Evolutionary conservation across 2,797 vertebrate species (phyloP).

Genomic region (Anguilla marmorata): DNA sequence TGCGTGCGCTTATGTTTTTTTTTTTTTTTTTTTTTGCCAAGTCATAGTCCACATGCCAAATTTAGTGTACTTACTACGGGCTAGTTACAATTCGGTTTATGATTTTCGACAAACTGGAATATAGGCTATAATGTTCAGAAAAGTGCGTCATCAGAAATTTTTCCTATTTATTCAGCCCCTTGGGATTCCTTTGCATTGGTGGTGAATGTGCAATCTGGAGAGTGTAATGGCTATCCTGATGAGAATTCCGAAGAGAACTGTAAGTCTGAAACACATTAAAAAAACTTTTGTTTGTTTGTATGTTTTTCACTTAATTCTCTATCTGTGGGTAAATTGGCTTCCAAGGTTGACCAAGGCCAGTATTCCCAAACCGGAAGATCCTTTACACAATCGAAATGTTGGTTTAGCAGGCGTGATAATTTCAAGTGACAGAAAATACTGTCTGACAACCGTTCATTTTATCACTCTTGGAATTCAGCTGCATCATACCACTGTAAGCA

Average conservation of each 20-base stretch:
- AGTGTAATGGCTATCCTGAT: constrained; percentile 21
- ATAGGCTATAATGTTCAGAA: neutral
- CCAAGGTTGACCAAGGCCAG: neutral
- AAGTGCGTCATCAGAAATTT: neutral
- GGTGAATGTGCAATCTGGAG: constrained; percentile 6
- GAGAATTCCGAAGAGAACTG: constrained; percentile 25
- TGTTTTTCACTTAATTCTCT: neutral
- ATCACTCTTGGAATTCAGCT: too few species aligned
- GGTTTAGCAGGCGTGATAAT: neutral
- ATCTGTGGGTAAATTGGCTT: neutral
- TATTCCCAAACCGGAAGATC: neutral
- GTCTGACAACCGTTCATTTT: neutral
- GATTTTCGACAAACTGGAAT: too few species aligned
- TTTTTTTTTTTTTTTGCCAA: too few species aligned
- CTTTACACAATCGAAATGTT: neutral
- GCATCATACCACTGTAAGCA: neutral
- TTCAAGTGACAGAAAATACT: neutral
- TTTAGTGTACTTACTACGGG: too few species aligned
- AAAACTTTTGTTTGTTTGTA: neutral
- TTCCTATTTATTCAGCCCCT: neutral
- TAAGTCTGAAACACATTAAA: constrained; percentile 12
- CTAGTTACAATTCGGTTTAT: neutral
- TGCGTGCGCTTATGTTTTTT: neutral
- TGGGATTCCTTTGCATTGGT: neutral
- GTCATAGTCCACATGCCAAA: too few species aligned